Evolutionary conservation across 2,888 invertebrate genomes (phyloP), one percentile per base, ranked within the genome.

Genomic region (Cephus sareptanus): DNA sequence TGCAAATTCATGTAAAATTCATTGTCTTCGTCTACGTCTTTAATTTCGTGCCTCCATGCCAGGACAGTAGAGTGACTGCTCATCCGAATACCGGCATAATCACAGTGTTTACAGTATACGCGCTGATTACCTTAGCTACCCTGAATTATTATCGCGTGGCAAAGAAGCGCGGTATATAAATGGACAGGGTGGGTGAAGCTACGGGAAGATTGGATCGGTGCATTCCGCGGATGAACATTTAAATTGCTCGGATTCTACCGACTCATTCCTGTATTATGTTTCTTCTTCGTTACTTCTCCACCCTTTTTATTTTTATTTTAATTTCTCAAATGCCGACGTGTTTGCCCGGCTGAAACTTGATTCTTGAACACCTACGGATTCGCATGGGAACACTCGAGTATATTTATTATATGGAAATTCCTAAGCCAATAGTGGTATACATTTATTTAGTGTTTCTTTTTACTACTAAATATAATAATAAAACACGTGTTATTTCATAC

Each of bases 131-230:
- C 79, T 79, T 78, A 34, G 74, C 76, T 79, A 70, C 80, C 79
- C 82, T 85, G 86, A 87, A 87, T 87, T 84, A 87, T 86, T 83
- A 83, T 74, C 79, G 77, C 76, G 79, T 75, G 81, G 78, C 78
- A 81, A 78, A 76, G 81, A 56, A 56, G 56, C 81, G 84, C 81
- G 81, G 84, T 82, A 83, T 83, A 83, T 83, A 81, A 82, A 84
- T 84, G 82, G 84, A 83, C 84, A 83, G 84, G 82, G 82, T 84
- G 80, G 76, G 77, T 79, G 79, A 80, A 82, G 81, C 82, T 82
- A 84, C 83, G 78, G 76, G 79, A 79, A 86, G 85, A 86, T 87
- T 83, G 84, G 84, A 86, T 87, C 82, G 81, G 83, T 78, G 80
- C 84, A 85, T 87, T 86, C 83, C 84, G 71, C 79, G 81, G 81